Evolutionary conservation across 2,797 vertebrate species (phyloP).

Genomic region (Percopsis omiscomaycus): DNA sequence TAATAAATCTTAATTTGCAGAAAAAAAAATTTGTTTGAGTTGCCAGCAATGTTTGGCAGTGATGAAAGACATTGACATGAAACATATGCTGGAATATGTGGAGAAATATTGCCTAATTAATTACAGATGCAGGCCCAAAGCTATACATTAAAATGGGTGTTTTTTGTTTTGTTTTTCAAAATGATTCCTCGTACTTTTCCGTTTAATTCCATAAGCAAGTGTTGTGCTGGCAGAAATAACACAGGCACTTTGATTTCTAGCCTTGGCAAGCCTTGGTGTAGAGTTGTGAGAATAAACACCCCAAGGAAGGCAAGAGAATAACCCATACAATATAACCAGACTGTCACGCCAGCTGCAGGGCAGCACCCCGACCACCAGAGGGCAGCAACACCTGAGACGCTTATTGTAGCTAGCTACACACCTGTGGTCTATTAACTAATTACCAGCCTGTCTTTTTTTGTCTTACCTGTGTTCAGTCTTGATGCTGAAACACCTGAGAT

Average conservation of each 20-base stretch:
- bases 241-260: conserved; percentile 41
- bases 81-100: conserved; percentile 54
- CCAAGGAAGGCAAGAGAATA: conserved; percentile 26
- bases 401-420: too few species aligned
- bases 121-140: conserved; percentile 59
- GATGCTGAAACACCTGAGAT: too few species aligned
- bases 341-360: conserved; percentile 3
- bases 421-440: too few species aligned
- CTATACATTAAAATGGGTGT: conserved; percentile 59
- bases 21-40: conserved; percentile 50
- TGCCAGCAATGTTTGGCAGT: conserved; percentile 58
- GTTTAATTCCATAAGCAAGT: conserved; percentile 24
- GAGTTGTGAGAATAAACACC: background rate
- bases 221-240: conserved; percentile 16
- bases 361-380: too few species aligned
- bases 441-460: too few species aligned
- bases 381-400: too few species aligned
- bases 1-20: conserved; percentile 72
- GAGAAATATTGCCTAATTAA: conserved; percentile 69
- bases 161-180: conserved; percentile 11
- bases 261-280: conserved; percentile 8
- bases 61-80: conserved; percentile 64
- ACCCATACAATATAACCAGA: conserved; percentile 38
- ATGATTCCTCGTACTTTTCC: conserved; percentile 7
- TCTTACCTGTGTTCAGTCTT: too few species aligned